Percentiles rank a stretch among this genome's conserved stretches.
phyloP scores from a whole-genome alignment of 2,888 invertebrate species.

The Eristalis intricaria region DNA sequence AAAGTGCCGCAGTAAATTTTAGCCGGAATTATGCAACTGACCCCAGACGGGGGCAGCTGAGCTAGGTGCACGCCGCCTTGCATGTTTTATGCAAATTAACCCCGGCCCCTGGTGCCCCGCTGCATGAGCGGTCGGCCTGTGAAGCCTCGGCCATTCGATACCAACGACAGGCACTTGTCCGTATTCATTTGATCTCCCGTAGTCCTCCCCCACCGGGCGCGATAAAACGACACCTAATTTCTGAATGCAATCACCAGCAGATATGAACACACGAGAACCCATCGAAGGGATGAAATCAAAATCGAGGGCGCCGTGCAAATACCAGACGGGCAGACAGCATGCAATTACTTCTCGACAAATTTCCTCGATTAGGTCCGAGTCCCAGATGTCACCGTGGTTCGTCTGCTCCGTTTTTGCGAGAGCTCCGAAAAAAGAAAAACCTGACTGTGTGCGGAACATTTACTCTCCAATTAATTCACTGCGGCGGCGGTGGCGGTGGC shows the following conservation, averaged over 20 bases:
- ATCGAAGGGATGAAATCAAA: neutral
- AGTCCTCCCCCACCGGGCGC: neutral
- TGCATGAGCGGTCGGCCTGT: neutral
- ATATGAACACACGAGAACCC: neutral
- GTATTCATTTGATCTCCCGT: constrained; percentile 11
- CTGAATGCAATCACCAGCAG: constrained; percentile 2
- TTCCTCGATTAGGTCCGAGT: neutral
- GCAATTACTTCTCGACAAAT: constrained; percentile 8
- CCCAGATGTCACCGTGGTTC: neutral
- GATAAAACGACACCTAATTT: constrained; percentile 30
- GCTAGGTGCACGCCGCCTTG: constrained; percentile 15
- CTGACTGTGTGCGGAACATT: constrained; percentile 40
- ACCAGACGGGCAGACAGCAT: neutral
- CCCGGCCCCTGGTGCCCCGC: neutral
- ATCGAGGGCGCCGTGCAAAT: neutral
- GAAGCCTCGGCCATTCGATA: neutral
- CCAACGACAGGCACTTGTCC: constrained; percentile 1
- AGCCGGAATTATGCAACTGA: constrained; percentile 7
- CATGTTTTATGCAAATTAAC: constrained; percentile 55
- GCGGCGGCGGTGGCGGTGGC: neutral
- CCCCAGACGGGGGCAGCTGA: constrained; percentile 1
- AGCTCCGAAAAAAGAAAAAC: constrained; percentile 6
- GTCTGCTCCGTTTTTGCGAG: neutral
- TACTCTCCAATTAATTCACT: constrained; percentile 43
- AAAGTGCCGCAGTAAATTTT: constrained; percentile 18